Conservation (phyloP, 2,113 vertebrate species). For the Alosa alosa region DNA sequence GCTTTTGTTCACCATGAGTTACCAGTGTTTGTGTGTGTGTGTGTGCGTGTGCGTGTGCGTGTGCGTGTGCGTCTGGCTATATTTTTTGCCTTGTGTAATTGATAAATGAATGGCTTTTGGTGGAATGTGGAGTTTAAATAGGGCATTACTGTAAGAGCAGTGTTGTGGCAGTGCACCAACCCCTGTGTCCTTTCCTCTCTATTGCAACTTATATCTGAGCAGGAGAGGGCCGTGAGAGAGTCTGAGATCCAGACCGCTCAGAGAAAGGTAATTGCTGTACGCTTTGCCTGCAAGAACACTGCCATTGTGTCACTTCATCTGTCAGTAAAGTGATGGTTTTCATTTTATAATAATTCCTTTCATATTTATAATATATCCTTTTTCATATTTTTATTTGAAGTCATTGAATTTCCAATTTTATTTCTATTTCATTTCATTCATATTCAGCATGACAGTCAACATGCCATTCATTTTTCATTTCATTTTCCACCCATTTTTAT, state of each 20-base stretch:
- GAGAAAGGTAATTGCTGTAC: conserved; percentile 64
- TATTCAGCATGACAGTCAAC: neutral
- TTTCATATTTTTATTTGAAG: neutral
- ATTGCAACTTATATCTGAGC: conserved; percentile 20
- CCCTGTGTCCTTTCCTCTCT: neutral
- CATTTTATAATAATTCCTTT: neutral
- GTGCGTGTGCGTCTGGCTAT: neutral
- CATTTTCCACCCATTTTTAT: neutral
- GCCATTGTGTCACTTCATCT: neutral
- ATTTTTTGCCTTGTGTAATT: neutral
- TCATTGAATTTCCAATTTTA: neutral
- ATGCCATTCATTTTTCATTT: neutral
- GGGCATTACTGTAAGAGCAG: neutral
- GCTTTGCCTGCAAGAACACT: conserved; percentile 19
- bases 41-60: too few species aligned
- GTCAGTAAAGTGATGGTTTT: neutral
- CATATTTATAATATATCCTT: neutral
- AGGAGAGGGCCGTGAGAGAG: conserved; percentile 70
- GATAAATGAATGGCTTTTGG: neutral
- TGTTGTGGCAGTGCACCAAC: neutral
- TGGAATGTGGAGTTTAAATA: neutral
- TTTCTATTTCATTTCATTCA: neutral
- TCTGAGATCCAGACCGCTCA: conserved; percentile 69
- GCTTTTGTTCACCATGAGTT: too few species aligned
- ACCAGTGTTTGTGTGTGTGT: too few species aligned